Percentiles rank a stretch among this genome's conserved stretches.
phyloP scores from a whole-genome alignment of 2,113 vertebrate genomes.

The Rhynchopsitta pachyrhyncha region DNA sequence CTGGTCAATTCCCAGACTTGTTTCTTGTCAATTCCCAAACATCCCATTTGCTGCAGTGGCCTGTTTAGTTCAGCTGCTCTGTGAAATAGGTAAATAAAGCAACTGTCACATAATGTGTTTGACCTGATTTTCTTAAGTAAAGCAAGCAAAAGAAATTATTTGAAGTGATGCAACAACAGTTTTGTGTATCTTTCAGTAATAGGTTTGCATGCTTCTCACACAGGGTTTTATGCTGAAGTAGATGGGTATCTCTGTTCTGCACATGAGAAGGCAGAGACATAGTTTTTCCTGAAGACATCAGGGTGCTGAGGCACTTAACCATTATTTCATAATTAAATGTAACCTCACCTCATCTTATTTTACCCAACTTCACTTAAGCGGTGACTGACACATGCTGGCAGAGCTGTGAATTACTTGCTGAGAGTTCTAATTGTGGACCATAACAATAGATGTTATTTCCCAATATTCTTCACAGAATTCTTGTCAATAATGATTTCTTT shows the following conservation, averaged over 20 bases:
- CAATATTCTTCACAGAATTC: not conserved
- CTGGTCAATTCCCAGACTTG: not conserved
- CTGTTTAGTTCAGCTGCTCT: not conserved
- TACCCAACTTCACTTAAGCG: not conserved
- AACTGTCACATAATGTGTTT: rapidly evolving
- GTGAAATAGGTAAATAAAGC: not conserved
- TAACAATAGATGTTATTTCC: constrained; percentile 12
- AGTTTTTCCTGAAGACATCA: not conserved
- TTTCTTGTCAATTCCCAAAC: not conserved
- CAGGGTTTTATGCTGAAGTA: not conserved
- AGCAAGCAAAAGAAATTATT: not conserved
- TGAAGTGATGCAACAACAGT: not conserved
- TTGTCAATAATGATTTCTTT: not conserved
- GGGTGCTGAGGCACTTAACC: not conserved
- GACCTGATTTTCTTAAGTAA: not conserved
- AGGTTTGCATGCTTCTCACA: not conserved
- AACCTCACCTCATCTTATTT: not conserved
- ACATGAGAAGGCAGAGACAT: not conserved
- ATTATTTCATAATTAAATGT: not conserved
- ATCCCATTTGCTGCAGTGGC: not conserved
- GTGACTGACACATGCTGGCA: not conserved
- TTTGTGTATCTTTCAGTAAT: not conserved
- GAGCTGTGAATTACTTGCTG: not conserved
- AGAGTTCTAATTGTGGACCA: not conserved
- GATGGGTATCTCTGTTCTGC: not conserved